These are phyloP conservation scores for Rhogogaster chlorosoma DNA, from an alignment of 2,888 invertebrate genomes.

Conservation along the genomic window DNA sequence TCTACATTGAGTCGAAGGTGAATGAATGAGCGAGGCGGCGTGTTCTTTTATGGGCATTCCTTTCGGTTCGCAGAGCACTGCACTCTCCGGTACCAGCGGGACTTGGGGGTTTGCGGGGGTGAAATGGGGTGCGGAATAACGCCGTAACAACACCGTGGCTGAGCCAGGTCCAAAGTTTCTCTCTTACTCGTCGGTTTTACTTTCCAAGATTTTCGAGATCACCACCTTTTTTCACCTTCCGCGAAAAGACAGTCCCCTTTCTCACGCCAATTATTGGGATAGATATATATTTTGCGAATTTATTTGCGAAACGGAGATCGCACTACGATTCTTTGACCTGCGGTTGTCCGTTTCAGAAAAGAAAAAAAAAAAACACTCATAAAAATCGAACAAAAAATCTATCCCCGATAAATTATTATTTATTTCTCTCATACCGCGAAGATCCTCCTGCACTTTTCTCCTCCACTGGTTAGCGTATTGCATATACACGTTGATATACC, in stretches of 20 bases:
- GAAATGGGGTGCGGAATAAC: constrained; percentile 15
- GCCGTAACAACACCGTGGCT: constrained; percentile 35
- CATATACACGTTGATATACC: not conserved
- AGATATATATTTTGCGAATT: constrained; percentile 7
- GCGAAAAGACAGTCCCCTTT: constrained; percentile 21
- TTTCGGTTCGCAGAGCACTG: constrained; percentile 60
- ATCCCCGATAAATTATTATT: not conserved
- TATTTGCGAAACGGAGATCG: not conserved
- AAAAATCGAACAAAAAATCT: not conserved
- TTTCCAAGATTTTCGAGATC: not conserved
- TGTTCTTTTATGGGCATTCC: constrained; percentile 75
- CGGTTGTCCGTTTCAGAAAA: not conserved
- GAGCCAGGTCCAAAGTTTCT: not conserved
- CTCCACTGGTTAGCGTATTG: not conserved
- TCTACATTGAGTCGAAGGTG: constrained; percentile 70
- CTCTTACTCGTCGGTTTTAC: not conserved
- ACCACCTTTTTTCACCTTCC: not conserved
- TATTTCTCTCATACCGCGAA: not conserved
- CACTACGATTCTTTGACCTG: not conserved
- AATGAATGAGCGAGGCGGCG: constrained; percentile 72
- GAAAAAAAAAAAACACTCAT: not conserved
- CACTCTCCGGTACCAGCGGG: constrained; percentile 32
- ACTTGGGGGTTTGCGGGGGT: constrained; percentile 52
- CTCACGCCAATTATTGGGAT: constrained; percentile 35
- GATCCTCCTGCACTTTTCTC: not conserved